phyloP scores from a whole-genome alignment of 2,888 invertebrate genomes.

The Drosophila mulleri region DNA sequence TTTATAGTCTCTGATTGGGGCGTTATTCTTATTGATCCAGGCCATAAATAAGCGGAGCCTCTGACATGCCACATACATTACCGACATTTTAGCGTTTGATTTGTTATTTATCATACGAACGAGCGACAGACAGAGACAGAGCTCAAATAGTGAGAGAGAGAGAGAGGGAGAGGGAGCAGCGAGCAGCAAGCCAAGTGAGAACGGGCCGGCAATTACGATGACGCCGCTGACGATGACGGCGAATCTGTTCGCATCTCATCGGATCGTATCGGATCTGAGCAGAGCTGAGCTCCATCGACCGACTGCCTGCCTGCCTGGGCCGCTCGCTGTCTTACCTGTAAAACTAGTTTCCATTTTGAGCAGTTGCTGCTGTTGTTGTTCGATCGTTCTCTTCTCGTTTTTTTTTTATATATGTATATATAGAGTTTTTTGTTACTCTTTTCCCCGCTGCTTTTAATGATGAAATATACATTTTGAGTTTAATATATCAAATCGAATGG shows the following conservation, averaged over 20 bases:
- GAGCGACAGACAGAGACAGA: slow-evolving; percentile 30
- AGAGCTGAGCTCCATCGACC: slow-evolving; percentile 40
- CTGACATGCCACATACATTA: slow-evolving; percentile 81
- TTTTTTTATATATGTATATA: slow-evolving; percentile 11
- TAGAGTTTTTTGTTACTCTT: slow-evolving; percentile 32
- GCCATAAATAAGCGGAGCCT: slow-evolving; percentile 79
- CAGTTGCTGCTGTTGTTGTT: slow-evolving; percentile 28
- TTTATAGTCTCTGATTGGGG: slow-evolving; percentile 82
- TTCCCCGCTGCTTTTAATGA: slow-evolving; percentile 75
- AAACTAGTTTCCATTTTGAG: slow-evolving; percentile 77
- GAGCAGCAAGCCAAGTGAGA: slow-evolving; percentile 26
- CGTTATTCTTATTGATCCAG: slow-evolving; percentile 83
- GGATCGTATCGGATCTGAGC: slow-evolving; percentile 25
- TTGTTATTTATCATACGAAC: slow-evolving; percentile 79
- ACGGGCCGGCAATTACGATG: slow-evolving; percentile 51
- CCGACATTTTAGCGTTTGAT: slow-evolving; percentile 82
- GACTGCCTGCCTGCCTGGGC: slow-evolving; percentile 38
- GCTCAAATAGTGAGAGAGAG: slow-evolving; percentile 12
- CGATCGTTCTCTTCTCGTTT: slow-evolving; percentile 55
- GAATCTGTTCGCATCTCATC: slow-evolving; percentile 56
- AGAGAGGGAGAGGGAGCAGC: too few species aligned
- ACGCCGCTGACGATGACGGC: slow-evolving; percentile 45
- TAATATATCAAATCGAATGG: slow-evolving; percentile 81
- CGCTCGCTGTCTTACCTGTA: slow-evolving; percentile 69
- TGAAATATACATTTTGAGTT: slow-evolving; percentile 82